Evolutionary conservation across 2,113 vertebrate species (phyloP).

Genomic region (Tragelaphus buxtoni): DNA sequence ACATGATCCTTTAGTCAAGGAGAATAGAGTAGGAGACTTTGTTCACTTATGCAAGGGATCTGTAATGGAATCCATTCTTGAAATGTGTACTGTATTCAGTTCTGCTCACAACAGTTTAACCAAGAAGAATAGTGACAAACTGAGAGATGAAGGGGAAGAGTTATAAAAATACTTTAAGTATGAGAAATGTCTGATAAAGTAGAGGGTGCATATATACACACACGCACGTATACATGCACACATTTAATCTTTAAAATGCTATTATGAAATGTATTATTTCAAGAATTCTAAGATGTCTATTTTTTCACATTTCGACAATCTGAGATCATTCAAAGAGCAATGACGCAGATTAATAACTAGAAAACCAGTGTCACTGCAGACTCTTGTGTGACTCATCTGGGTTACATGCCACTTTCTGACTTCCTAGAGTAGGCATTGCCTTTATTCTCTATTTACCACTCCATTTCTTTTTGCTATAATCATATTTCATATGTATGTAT

Average conservation of each 20-base stretch:
- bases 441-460: not conserved
- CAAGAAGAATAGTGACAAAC: not conserved
- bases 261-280: not conserved
- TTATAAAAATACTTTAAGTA: not conserved
- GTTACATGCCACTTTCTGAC: not conserved
- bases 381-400: not conserved
- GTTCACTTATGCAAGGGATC: not conserved
- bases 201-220: not conserved
- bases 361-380: not conserved
- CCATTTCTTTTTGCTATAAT: not conserved
- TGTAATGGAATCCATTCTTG: not conserved
- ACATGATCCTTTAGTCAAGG: not conserved
- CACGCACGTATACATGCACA: fast-evolving
- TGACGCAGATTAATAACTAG: not conserved
- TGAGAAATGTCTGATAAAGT: not conserved
- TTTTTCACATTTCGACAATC: not conserved
- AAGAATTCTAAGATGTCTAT: not conserved
- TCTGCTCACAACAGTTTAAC: not conserved
- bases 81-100: not conserved
- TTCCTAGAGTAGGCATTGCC: not conserved
- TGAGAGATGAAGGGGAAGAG: not conserved
- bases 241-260: not conserved
- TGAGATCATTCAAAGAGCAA: not conserved
- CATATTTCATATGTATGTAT: not conserved
- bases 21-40: not conserved